A percentile compares a stretch with the other conserved stretches of the same genome.
phyloP scores from a whole-genome alignment of 2,888 invertebrate genomes.

The Choristoneura rosaceana region DNA sequence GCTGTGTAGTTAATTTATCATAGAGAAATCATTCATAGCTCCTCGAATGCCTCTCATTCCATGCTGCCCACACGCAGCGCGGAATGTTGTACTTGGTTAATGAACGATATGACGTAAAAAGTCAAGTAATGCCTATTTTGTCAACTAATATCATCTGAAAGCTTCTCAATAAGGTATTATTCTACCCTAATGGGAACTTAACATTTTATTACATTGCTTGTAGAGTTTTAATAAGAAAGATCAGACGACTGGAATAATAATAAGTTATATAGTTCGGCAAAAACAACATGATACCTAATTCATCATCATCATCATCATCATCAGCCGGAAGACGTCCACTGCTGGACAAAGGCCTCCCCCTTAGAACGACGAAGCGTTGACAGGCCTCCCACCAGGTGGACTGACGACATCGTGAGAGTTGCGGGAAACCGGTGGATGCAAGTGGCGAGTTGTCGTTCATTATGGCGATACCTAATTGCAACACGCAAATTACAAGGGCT shows the following conservation, averaged over 20 bases:
- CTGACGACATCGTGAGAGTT: no score
- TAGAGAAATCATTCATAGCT: not conserved
- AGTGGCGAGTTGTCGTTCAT: no score
- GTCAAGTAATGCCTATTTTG: not conserved
- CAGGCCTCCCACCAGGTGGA: no score
- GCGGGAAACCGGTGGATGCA: no score
- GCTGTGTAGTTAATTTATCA: not conserved
- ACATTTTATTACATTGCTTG: conserved; percentile 1
- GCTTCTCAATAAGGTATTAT: conserved; percentile 19
- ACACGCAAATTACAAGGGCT: no score
- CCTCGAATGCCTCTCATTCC: not conserved
- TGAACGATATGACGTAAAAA: conserved; percentile 14
- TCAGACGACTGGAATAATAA: not conserved
- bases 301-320: no score
- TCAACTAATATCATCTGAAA: not conserved
- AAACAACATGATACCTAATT: no score
- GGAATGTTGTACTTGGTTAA: conserved; percentile 10
- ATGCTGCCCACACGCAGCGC: not conserved
- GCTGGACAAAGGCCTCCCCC: no score
- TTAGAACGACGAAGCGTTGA: no score
- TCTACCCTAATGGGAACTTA: not conserved
- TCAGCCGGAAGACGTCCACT: no score
- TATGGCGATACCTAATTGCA: no score
- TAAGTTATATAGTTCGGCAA: no score
- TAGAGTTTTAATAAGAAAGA: not conserved